These are phyloP conservation scores for Morbakka virulenta DNA, from an alignment of 30 jellyfish, hydroid and myxozoan species.

Conservation along the genomic window DNA sequence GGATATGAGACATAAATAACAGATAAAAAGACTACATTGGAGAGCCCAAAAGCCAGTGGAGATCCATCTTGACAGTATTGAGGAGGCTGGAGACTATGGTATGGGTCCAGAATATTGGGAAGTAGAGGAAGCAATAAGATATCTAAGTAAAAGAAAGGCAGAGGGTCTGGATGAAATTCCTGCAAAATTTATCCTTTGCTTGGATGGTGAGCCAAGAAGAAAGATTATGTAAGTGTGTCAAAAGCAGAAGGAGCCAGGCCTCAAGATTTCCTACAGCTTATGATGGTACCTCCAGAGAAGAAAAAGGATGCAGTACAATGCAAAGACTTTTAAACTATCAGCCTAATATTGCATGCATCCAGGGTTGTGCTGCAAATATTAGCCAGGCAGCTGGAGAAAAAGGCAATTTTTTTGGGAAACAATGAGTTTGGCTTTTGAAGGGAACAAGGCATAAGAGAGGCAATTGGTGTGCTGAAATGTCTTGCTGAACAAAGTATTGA, in stretches of 20 bases:
- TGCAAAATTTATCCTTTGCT: background rate
- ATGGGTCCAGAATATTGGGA: too few species aligned
- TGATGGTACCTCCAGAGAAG: background rate
- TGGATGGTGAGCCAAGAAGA: background rate
- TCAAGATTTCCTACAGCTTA: background rate
- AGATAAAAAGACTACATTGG: background rate
- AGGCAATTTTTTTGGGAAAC: background rate
- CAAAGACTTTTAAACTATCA: background rate
- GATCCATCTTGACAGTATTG: too few species aligned
- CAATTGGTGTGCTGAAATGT: background rate
- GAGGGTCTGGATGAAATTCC: background rate
- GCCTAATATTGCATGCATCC: background rate
- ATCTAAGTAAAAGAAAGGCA: background rate
- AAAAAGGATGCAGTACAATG: background rate
- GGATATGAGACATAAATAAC: background rate
- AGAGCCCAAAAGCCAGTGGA: background rate
- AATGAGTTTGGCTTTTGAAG: background rate
- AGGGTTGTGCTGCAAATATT: background rate
- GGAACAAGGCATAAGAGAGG: too few species aligned
- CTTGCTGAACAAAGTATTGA: background rate
- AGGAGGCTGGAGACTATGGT: too few species aligned
- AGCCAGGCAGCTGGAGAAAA: background rate
- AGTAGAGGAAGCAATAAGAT: background rate
- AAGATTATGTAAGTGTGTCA: background rate
- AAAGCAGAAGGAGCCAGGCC: background rate